Conservation (phyloP, 30 jellyfish, hydroid and myxozoan genomes). For the Chrysaora quinquecirrha region DNA sequence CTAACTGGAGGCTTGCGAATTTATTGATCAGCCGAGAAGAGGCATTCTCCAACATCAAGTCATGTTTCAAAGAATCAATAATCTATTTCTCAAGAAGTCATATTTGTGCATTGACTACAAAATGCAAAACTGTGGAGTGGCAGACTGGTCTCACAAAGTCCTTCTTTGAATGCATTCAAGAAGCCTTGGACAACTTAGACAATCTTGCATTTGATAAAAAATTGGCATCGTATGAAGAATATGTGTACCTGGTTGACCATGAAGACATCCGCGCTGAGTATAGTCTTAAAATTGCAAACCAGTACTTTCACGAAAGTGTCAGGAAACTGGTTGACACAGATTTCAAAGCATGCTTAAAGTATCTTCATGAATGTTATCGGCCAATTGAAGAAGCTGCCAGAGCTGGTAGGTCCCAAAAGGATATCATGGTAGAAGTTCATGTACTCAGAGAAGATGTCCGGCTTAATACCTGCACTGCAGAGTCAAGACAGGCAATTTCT, state of each 20-base stretch:
- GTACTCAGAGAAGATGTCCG: constrained; percentile 15
- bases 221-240: constrained; percentile 20
- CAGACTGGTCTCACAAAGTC: neutral
- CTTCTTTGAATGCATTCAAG: neutral
- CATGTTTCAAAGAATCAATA: constrained; percentile 16
- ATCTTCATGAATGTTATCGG: constrained; percentile 47
- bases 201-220: neutral
- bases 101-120: neutral
- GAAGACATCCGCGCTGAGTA: constrained; percentile 20
- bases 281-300: constrained; percentile 15
- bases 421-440: neutral
- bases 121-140: constrained; percentile 26
- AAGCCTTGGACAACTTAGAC: neutral
- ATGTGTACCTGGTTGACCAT: constrained; percentile 8
- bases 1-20: constrained; percentile 15
- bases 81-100: constrained; percentile 12
- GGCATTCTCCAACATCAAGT: constrained; percentile 1
- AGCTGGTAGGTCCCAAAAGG: neutral
- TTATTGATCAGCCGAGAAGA: neutral
- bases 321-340: constrained; percentile 8
- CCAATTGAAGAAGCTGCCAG: constrained; percentile 61
- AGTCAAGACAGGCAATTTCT: constrained; percentile 52
- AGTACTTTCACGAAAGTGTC: constrained; percentile 27
- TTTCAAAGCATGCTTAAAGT: constrained; percentile 32
- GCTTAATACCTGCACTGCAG: constrained; percentile 28